Conservation (phyloP, 2,888 invertebrate species). For the Ethmia dodecea region DNA sequence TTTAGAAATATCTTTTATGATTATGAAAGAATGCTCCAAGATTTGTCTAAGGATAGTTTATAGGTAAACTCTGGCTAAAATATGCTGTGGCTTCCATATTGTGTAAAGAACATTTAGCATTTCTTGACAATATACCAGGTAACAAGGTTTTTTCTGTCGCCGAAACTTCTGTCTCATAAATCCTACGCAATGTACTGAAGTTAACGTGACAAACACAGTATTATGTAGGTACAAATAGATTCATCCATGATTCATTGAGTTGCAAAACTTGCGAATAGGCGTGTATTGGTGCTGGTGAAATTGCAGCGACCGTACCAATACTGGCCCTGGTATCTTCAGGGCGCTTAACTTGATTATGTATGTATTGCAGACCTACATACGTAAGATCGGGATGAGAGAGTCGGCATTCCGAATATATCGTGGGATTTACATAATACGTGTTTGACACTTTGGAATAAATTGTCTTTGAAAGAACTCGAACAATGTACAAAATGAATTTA, state of each 20-base stretch:
- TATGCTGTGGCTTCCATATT: too few relatives aligned
- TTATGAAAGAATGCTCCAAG: too few relatives aligned
- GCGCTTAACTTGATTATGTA: slow-evolving; percentile 10
- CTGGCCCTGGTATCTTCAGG: slow-evolving; percentile 4
- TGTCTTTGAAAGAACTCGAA: too few relatives aligned
- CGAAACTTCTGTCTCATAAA: slow-evolving; percentile 8
- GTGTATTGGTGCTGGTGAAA: slow-evolving; percentile 1
- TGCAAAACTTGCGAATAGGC: slow-evolving; percentile 8
- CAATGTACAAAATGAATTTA: too few relatives aligned
- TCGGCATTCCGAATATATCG: slow-evolving; percentile 4
- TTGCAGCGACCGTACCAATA: slow-evolving; percentile 5
- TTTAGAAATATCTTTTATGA: too few relatives aligned
- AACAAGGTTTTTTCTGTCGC: too few relatives aligned
- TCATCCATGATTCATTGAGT: slow-evolving; percentile 10
- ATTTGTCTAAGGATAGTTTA: too few relatives aligned
- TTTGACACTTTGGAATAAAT: slow-evolving; percentile 2
- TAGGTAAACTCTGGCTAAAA: too few relatives aligned
- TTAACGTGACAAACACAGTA: slow-evolving; percentile 4
- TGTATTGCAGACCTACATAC: slow-evolving; percentile 14
- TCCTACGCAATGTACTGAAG: slow-evolving; percentile 4
- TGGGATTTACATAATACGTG: slow-evolving; percentile 9
- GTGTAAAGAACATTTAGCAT: too few relatives aligned
- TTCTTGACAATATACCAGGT: too few relatives aligned
- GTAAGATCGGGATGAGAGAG: slow-evolving; percentile 5
- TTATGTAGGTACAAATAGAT: slow-evolving; percentile 4